A percentile compares a stretch with the other conserved stretches of the same genome.
Evolutionary conservation across 2,888 invertebrate species (phyloP).

Genomic region (Diploptera punctata): DNA sequence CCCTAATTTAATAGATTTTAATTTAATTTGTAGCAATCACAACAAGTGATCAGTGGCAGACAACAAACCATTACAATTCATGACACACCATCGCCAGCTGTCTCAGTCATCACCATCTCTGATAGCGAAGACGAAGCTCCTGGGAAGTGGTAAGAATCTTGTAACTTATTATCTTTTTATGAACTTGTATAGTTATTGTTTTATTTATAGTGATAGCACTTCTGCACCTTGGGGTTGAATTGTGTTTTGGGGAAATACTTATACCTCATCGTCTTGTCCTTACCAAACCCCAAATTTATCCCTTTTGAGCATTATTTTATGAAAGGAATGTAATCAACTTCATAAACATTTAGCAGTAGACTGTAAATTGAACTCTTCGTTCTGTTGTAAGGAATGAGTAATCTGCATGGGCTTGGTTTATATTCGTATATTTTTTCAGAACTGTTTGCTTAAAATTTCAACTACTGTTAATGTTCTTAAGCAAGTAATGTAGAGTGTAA

Average conservation of each 20-base stretch:
- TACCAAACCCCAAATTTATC: conserved; percentile 8
- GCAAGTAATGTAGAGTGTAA: not conserved
- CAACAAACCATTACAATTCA: conserved; percentile 94
- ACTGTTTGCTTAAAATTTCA: not conserved
- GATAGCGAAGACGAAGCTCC: conserved; percentile 91
- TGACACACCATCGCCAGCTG: conserved; percentile 94
- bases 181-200: not conserved
- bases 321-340: not conserved
- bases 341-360: not conserved
- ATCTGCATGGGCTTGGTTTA: conserved; percentile 27
- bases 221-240: not conserved
- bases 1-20: no score
- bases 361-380: not conserved
- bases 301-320: not conserved
- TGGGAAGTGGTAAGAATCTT: conserved; percentile 50
- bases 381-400: conserved; percentile 6
- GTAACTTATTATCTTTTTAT: not conserved
- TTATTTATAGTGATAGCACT: not conserved
- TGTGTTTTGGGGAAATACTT: not conserved
- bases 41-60: conserved; percentile 56
- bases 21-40: conserved; percentile 46
- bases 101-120: conserved; percentile 93
- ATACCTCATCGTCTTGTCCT: not conserved
- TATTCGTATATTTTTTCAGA: conserved; percentile 8
- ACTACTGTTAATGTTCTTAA: not conserved